Evolutionary conservation across 1,140 invertebrate species (phyloP), one percentile per base, ranked within the genome.

Genomic region (Pseudobourletiella spinata): DNA sequence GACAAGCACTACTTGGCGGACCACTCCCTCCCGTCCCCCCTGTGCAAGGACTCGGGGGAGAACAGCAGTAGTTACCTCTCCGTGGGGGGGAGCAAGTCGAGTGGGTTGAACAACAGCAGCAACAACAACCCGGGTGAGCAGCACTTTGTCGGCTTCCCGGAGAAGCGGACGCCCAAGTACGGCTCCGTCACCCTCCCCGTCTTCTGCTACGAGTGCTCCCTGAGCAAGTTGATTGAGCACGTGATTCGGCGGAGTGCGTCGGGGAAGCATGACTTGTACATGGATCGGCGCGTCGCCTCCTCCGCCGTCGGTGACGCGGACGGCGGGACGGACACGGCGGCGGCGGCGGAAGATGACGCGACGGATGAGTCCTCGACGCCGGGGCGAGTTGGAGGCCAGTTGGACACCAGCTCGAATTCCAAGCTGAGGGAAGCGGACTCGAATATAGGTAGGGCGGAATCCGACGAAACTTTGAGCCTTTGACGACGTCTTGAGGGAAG

Each of bases 161-260:
- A 68, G 54, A 55, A 71, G 63, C 32, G 65, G 58, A 28, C 66
- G 54, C 62, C 70, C 3, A 57, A 64, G 20, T 68, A 64, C 20
- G 74, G 72, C 3, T 68, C 73, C 28, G 60, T 76, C 14, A 73
- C 70, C 4, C 73, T 88, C 57, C 86, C 86, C 0, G 73, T 87
- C 55, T 87, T 85, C 68, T 78, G 86, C 1, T 87, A 85, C 70
- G 83, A 86, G 72, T 86, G 85, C 72, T 81, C 82, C 1, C 70
- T 84, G 4, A 79, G 0, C 75, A 79, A 0, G 75, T 85, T 14
- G 77, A 83, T 61, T 76, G 77, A 67, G 73, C 65, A 66, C 26
- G 25, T 63, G 2, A 62, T 66, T 25, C 56, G 61, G 15, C 22
- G 59, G 46, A 66, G 15, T 35, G 28, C 25, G 1, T 32, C 77